phyloP scores from a whole-genome alignment of 2,797 vertebrate genomes.

The Paratrypauchen microcephalus region DNA sequence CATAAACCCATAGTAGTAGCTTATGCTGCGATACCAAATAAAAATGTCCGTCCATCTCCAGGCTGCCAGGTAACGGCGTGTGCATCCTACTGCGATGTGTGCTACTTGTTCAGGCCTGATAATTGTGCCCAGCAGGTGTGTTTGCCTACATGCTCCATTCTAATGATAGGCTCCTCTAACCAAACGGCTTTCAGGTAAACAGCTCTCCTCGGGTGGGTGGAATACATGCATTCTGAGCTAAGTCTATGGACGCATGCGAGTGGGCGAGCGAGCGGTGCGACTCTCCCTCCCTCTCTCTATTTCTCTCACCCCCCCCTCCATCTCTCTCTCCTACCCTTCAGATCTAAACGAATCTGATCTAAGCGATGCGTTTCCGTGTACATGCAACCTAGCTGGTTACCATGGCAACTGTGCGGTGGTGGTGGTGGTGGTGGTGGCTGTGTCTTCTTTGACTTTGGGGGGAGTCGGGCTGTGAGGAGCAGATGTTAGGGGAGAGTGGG shows the following conservation, averaged over 20 bases:
- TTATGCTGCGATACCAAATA: slow-evolving; percentile 14
- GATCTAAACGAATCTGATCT: slow-evolving; percentile 75
- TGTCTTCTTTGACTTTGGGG: slow-evolving; percentile 63
- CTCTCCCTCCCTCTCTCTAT: too few relatives aligned
- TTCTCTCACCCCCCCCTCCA: too few relatives aligned
- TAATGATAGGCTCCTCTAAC: slow-evolving; percentile 47
- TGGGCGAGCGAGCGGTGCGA: slow-evolving; percentile 20
- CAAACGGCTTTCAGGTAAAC: slow-evolving; percentile 40
- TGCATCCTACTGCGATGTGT: slow-evolving; percentile 67
- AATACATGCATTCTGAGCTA: slow-evolving; percentile 24
- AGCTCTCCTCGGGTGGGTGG: slow-evolving; percentile 44
- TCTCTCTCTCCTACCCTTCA: slow-evolving; percentile 31
- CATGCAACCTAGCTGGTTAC: slow-evolving; percentile 70
- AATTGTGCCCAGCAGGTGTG: slow-evolving; percentile 49
- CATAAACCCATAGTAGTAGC: neutral
- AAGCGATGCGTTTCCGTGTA: slow-evolving; percentile 64
- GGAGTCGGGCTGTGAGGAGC: slow-evolving; percentile 54
- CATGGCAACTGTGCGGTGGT: slow-evolving; percentile 70
- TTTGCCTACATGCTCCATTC: slow-evolving; percentile 44
- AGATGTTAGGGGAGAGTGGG: slow-evolving; percentile 24
- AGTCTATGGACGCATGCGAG: slow-evolving; percentile 12
- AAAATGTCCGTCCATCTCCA: slow-evolving; percentile 24
- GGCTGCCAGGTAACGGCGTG: slow-evolving; percentile 31
- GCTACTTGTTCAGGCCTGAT: slow-evolving; percentile 55
- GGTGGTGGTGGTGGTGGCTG: neutral